Percentiles rank a stretch among this genome's conserved stretches.
Evolutionary conservation across 1,140 invertebrate genomes (phyloP).

Genomic region (Trissolcus basalis): DNA sequence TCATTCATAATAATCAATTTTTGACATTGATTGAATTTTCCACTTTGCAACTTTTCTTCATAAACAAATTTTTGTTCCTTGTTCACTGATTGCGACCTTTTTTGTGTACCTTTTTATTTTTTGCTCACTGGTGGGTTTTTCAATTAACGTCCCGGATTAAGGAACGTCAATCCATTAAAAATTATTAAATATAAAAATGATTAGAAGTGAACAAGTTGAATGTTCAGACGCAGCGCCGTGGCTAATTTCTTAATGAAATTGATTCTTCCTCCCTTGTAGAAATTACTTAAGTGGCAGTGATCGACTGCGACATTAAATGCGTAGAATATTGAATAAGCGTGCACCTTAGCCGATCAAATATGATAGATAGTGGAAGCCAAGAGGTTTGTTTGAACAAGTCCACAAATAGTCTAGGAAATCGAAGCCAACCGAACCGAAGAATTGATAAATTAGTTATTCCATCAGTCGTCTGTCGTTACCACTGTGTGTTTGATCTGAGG

Average conservation of each 20-base stretch:
- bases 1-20: constrained; percentile 38
- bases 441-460: constrained; percentile 77
- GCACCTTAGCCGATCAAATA: constrained; percentile 47
- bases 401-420: constrained; percentile 72
- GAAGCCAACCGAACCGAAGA: constrained; percentile 75
- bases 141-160: too few relatives aligned
- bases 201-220: too few relatives aligned
- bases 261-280: constrained; percentile 3
- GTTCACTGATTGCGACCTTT: too few relatives aligned
- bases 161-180: too few relatives aligned
- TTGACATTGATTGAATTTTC: constrained; percentile 38
- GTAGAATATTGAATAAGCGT: constrained; percentile 31
- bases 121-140: too few relatives aligned
- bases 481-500: constrained; percentile 70
- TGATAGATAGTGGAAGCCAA: constrained; percentile 44
- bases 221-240: too few relatives aligned
- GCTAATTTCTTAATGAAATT: neutral
- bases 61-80: too few relatives aligned
- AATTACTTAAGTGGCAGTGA: constrained; percentile 30
- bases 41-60: constrained; percentile 13
- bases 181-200: too few relatives aligned
- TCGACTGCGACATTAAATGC: constrained; percentile 32
- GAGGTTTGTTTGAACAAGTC: constrained; percentile 69
- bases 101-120: too few relatives aligned
- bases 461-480: constrained; percentile 68